A percentile compares a stretch with the other conserved stretches of the same genome.
Evolutionary conservation across 2,888 invertebrate genomes (phyloP).

Genomic region (Drosophila ezoana): DNA sequence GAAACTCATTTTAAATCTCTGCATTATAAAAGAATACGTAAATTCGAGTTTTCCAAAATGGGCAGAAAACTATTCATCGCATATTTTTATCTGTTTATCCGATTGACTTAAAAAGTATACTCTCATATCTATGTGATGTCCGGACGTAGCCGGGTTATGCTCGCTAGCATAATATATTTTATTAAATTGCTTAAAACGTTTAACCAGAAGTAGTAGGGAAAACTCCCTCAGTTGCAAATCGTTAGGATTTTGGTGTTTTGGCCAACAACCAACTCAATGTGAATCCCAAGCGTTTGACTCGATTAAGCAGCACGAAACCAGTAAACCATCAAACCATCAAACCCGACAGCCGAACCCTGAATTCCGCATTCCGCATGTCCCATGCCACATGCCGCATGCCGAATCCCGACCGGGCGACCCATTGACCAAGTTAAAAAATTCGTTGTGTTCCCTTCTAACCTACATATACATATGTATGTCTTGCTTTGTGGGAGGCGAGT

Average conservation of each 20-base stretch:
- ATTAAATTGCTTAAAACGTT: conserved; percentile 2
- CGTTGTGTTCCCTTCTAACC: conserved; percentile 29
- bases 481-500: conserved; percentile 7
- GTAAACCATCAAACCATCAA: conserved; percentile 2
- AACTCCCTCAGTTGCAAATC: neutral
- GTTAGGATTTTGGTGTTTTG: neutral
- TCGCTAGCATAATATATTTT: neutral
- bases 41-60: no score
- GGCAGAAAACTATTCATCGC: no score
- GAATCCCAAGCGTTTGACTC: conserved; percentile 25
- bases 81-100: no score
- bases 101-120: no score
- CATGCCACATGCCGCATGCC: conserved; percentile 1
- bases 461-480: neutral
- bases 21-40: no score
- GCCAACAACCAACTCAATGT: neutral
- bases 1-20: no score
- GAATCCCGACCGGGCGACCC: conserved; percentile 64
- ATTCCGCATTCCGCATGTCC: conserved; percentile 3
- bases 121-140: no score
- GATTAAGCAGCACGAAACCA: conserved; percentile 22
- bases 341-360: conserved; percentile 6
- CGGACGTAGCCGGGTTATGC: neutral
- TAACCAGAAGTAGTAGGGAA: neutral
- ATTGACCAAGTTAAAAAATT: conserved; percentile 78